Percentiles rank a stretch among this genome's conserved stretches.
Conservation (phyloP, 2,797 vertebrate species). For the Phataginus tetradactyla region DNA sequence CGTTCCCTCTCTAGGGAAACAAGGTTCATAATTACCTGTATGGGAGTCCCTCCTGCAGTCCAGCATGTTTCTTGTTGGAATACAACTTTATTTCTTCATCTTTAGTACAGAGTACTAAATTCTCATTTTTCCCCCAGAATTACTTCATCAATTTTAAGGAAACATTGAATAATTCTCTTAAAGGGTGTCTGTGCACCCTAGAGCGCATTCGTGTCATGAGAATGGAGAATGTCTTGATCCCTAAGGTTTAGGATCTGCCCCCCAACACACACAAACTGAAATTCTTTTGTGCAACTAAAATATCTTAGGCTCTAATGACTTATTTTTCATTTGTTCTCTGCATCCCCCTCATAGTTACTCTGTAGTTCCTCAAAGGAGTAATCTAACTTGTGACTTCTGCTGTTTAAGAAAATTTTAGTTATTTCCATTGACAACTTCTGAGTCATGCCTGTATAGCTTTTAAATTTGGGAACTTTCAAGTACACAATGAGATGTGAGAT, state of each 20-base stretch:
- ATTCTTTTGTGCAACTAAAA: conserved; percentile 45
- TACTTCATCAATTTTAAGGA: conserved; percentile 9
- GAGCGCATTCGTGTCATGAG: neutral
- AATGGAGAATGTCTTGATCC: neutral
- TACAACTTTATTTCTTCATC: conserved; percentile 31
- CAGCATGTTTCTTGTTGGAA: neutral
- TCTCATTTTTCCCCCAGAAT: neutral
- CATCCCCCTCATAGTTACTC: neutral
- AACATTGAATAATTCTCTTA: neutral
- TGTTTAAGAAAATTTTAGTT: conserved; percentile 26
- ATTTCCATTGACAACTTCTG: neutral
- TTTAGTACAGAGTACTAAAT: conserved; percentile 1
- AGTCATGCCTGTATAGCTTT: neutral
- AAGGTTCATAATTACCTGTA: neutral
- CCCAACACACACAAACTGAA: neutral
- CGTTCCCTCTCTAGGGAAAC: neutral
- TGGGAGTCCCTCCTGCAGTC: neutral
- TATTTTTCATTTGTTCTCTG: neutral
- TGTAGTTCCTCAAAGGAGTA: neutral
- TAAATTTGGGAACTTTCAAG: neutral
- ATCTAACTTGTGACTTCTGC: neutral
- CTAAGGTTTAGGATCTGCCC: neutral
- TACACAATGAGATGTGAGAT: neutral
- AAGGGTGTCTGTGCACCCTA: neutral
- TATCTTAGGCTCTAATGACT: neutral